Base-by-base conservation (phyloP, 2,888 invertebrate genomes). In the Rhopalosiphum nymphaeae region DNA sequence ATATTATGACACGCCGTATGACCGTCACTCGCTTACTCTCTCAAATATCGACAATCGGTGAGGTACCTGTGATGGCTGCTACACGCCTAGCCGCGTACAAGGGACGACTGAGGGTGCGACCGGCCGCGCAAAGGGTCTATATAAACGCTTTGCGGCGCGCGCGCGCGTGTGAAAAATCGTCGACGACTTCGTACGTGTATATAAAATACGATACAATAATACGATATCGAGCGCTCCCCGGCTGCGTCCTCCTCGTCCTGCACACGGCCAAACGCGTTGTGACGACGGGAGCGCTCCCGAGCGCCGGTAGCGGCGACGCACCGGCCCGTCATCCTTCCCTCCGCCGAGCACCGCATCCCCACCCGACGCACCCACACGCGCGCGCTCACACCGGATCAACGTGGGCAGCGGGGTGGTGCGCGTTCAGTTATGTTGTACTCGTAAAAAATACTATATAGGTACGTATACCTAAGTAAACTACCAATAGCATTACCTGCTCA, bases 261-360 rank as follows among this genome's bases (percentile, higher is more conserved):
- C 84, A 89, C 93, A 93, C 93, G 93, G 44, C 85, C 89, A 89
- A 93, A 93, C 93, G 93, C 93, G 93, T 93, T 93, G 84, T 93
- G 93, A 78, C 44, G 93, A 42, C 44, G 49, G 36, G 84, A 36
- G 42, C 84, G 84, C 84, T 46, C 67, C 85, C 56, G 67, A 78
- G 36, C 85, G 85, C 56, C 85, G 88, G 78, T 49, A 57, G 53
- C 89, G 67, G 11, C 21, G 53, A 46, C 44, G 93, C 46, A 42
- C 85, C 85, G 61, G 87, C 29, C 89, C 29, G 42, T 36, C 88
- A 21, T 53, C 53, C n/a, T n/a, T 88, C 53, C 53, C 88, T 10
- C 88, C 88, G 25, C 25, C 53, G 53, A 88, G 21, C n/a, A 25
- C 88, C 53, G 36, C 49, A 85, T 78, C 78, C 78, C 78, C 78